Base-by-base conservation (phyloP, 1,140 invertebrate species). In the Drosophila tani region DNA sequence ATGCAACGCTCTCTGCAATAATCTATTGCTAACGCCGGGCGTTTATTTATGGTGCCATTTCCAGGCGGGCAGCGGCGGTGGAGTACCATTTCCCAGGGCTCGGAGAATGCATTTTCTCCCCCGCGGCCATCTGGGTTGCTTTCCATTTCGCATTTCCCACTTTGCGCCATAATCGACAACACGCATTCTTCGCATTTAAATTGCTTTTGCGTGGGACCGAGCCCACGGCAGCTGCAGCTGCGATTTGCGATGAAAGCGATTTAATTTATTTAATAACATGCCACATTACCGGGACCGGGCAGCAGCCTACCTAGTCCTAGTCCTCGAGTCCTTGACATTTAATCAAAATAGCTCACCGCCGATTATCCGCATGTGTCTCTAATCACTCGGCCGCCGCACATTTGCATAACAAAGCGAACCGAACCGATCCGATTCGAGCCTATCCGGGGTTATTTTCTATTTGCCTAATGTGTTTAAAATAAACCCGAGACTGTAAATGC, bases 251-350 rank as follows among this genome's bases (percentile, higher is more conserved):
- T 46, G 14, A 66, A 82, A 82, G 75, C 60, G 79, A 65, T 81
- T 81, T 87, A 79, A 87, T 87, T 90, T 75, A 90, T 84, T 75
- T 84, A 87, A 90, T 90, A 87, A 90, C 85, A 67, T 51, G 69
- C 47, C 69, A 56, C 57, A 90, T 81, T 84, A 81, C 70, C 64
- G 53, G 40, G 41, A 56, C 56, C 46, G 43, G 65, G 55, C 67
- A 67, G 50, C 32, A 55, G 82, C 45, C 74, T 64, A 75, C 38
- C 38, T 12, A 19, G 32, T 55, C 51, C 32, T 55, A 19, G 32
- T 55, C 51, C 32, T 55, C 40, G 46, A 65, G 55, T 81, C 81
- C 85, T 81, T 88, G 83, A 88, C 80, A 81, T 84, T 78, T 77
- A 53, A 29, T 49, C 50, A 21, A 55, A 55, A 24, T 29, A 43